Base-by-base conservation (phyloP, 2,797 vertebrate species). In the Neosilurus mollespiculum region DNA sequence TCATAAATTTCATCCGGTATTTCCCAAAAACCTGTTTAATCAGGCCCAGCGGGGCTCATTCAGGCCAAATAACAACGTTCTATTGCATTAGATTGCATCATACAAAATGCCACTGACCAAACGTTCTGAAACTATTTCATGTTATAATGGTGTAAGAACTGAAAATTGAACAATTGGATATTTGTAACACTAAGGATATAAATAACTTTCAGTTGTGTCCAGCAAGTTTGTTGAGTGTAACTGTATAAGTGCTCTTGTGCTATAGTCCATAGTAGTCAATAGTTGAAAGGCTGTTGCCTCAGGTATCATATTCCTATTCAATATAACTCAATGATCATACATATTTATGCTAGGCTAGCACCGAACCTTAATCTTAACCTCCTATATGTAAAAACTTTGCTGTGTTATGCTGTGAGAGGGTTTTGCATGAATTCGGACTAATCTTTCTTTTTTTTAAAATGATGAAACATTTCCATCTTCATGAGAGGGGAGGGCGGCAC, bases 11-110 rank as follows among this genome's bases (percentile, higher is more conserved):
- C 37, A 49, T 30, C 26, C 71, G 10, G 62, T 82, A 82, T 78
- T 78, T 30, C 26, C 79, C 11, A 9, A 22, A 78, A 81, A 10
- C 26, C 0, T 78, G 75, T 58, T 72, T 81, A 53, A 73, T 85
- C 59, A 78, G 26, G 75, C 30, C 51, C 80, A 43, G 4, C 59
- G 73, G 66, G 69, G 58, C 67, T 72, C 59, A 43, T 84, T 73
- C 26, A 30, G 34, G n/a, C 78, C 71, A 22, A 80, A 75, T 59
- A 80, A 77, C 56, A 61, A 15, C 70, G 6, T 65, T 73, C 80
- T 79, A 61, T 66, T 81, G 54, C 72, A 15, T 14, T 61, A 30
- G 76, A 65, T 85, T 85, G 66, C 84, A 82, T 78, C 67, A 72
- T 34, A 79, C 58, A 67, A 83, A 72, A 81, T 58, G 73, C 61